phyloP scores from a whole-genome alignment of 2,797 vertebrate genomes.

The Crenichthys baileyi region DNA sequence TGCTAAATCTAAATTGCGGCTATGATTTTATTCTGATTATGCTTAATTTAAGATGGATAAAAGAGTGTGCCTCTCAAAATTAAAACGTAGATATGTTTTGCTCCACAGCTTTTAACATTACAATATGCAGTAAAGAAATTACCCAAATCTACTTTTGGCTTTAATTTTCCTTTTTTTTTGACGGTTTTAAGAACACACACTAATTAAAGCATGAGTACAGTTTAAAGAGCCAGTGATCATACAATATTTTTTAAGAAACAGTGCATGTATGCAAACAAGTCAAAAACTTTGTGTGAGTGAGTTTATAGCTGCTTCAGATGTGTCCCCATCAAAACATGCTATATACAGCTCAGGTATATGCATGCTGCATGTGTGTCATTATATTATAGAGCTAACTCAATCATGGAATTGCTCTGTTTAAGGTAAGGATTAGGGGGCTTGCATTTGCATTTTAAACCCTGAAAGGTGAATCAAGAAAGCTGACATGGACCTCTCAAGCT shows the following conservation, averaged over 20 bases:
- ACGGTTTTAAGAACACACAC: constrained; percentile 21
- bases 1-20: constrained; percentile 54
- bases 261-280: background rate
- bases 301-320: constrained; percentile 43
- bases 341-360: constrained; percentile 55
- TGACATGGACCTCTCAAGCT: constrained; percentile 19
- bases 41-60: constrained; percentile 70
- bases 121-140: constrained; percentile 33
- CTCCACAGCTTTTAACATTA: constrained; percentile 39
- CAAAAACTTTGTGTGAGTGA: constrained; percentile 36
- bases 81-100: constrained; percentile 50
- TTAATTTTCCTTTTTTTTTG: constrained; percentile 45
- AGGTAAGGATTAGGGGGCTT: constrained; percentile 52
- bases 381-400: constrained; percentile 35
- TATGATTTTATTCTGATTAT: constrained; percentile 59
- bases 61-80: constrained; percentile 50
- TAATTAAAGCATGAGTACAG: constrained; percentile 2
- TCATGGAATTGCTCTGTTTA: constrained; percentile 42
- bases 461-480: constrained; percentile 19
- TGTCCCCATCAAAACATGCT: constrained; percentile 57
- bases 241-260: background rate
- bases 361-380: constrained; percentile 51
- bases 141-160: constrained; percentile 25
- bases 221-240: constrained; percentile 3
- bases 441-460: constrained; percentile 9